Evolutionary conservation across 2,113 vertebrate species (phyloP).

Genomic region (Urocitellus parryii): DNA sequence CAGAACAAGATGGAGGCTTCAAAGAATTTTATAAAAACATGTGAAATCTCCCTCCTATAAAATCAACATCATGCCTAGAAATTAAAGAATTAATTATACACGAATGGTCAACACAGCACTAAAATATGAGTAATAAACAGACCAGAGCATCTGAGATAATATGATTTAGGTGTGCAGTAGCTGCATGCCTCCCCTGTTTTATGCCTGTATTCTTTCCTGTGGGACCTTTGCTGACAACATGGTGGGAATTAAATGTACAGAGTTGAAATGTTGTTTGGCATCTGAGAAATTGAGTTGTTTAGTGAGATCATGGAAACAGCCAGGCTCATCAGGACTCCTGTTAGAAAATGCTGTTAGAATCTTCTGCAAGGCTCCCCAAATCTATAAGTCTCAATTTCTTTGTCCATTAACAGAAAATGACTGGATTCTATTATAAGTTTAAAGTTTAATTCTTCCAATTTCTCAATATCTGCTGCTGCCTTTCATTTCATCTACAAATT

Average conservation of each 20-base stretch:
- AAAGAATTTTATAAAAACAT: constrained; percentile 10
- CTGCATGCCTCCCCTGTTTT: background rate
- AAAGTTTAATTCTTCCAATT: background rate
- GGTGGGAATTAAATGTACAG: constrained; percentile 24
- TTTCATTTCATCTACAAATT: constrained; percentile 36
- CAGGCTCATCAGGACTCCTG: background rate
- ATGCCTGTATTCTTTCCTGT: background rate
- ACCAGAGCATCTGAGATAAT: background rate
- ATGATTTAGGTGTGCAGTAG: background rate
- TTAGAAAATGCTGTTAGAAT: background rate
- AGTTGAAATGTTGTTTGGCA: constrained; percentile 32
- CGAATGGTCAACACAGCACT: background rate
- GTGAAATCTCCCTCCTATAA: background rate
- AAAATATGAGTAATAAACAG: background rate
- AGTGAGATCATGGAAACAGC: background rate
- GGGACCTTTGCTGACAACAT: background rate
- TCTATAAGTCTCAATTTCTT: background rate
- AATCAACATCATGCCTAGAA: background rate
- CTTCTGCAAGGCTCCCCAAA: background rate
- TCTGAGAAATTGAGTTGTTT: constrained; percentile 42
- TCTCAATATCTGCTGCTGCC: background rate
- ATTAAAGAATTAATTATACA: constrained; percentile 45
- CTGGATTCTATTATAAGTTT: background rate
- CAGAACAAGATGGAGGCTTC: background rate
- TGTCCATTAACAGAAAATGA: background rate